Base-by-base conservation (phyloP, 1,140 invertebrate genomes). In the Lucilia sericata region DNA sequence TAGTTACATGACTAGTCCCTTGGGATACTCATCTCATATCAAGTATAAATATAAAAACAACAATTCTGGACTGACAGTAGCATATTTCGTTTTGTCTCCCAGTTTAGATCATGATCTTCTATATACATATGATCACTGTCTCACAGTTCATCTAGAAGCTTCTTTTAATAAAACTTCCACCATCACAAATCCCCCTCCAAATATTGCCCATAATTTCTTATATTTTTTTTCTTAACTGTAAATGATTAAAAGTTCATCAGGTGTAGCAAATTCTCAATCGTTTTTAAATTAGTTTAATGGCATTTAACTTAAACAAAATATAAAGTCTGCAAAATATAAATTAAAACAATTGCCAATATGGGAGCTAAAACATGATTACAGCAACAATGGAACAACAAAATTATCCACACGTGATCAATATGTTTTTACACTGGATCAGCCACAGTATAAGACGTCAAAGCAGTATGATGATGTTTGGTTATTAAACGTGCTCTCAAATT, bases 241-340 rank as follows among this genome's bases (percentile, higher is more conserved):
- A 80, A 80, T 51, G 60, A 82, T 82, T 82, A 84, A 78, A 76
- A 84, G 34, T 65, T 82, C 74, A 82, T 85, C 19, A 80, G 34
- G 75, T 60, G 83, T 36, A 87, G 85, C 87, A 86, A 86, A 87
- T 86, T 87, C 86, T 85, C 87, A 89, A 90, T 90, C 89, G 88
- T 85, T 90, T 90, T 90, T 90, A 90, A 90, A 90, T 90, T 90
- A 89, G 87, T 90, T 90, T 90, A 90, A 88, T 90, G 87, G 89
- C 89, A 88, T 90, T 90, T 90, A 90, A 70, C 21, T 70, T 70
- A 10, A 21, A 60, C 13, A 60, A 60, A 60, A 60, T 14, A 60
- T 14, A 60, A 60, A 60, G 25, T 30, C 2, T 17, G 13, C 13
- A 17, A n/a, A 17, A 60, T 17, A 60, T 14, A 60, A 60, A 60